Percentiles rank a stretch among this genome's conserved stretches.
phyloP scores from a whole-genome alignment of 2,113 vertebrate genomes.

The Sialia sialis region DNA sequence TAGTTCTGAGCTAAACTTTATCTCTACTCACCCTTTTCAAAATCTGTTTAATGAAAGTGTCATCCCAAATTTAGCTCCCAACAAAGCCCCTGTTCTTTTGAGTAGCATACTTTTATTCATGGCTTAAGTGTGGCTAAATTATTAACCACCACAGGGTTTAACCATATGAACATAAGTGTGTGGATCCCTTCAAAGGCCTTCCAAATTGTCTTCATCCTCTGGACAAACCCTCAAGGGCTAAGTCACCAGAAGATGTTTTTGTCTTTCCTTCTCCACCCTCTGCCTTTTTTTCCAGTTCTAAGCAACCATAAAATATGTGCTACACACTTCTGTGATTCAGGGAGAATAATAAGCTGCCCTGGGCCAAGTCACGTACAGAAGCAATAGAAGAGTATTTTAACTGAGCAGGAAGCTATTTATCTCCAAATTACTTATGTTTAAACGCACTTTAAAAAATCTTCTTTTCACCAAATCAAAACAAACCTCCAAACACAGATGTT shows the following conservation, averaged over 20 bases:
- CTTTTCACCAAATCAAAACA: conserved; percentile 32
- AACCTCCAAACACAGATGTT: conserved; percentile 27
- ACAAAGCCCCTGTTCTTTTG: background rate
- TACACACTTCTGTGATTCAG: conserved; percentile 18
- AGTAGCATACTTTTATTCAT: background rate
- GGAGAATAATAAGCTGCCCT: conserved; percentile 8
- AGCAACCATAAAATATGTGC: conserved; percentile 25
- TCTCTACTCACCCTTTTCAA: background rate
- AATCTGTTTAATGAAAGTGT: background rate
- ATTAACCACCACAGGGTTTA: background rate
- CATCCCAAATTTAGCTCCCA: background rate
- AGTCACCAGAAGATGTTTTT: conserved; percentile 19
- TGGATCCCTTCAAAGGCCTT: background rate
- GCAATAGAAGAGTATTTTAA: conserved; percentile 29
- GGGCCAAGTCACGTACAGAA: conserved; percentile 48
- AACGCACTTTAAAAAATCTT: background rate
- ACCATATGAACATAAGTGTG: background rate
- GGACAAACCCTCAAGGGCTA: background rate
- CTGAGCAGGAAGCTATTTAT: conserved; percentile 35
- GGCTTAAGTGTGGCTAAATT: background rate
- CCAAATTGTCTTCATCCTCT: background rate
- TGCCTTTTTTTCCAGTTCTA: conserved; percentile 15
- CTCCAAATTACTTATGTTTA: background rate
- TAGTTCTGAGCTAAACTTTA: background rate
- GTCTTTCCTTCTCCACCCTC: background rate